A percentile compares a stretch with the other conserved stretches of the same genome.
Conservation (phyloP, 2,113 vertebrate species). For the Typhlomys cinereus region DNA sequence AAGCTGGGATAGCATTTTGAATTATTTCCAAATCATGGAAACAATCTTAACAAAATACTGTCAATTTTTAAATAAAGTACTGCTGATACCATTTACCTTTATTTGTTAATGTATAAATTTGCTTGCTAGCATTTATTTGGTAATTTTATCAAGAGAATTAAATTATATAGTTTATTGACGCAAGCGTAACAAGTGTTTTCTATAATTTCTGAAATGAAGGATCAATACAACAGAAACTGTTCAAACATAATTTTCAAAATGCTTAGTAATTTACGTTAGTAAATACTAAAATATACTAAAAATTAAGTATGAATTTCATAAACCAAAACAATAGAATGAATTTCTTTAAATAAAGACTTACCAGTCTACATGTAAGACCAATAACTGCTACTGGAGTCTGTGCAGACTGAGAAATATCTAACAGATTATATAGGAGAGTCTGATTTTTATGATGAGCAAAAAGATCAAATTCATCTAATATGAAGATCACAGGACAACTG, state of each 20-base stretch:
- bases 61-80: not conserved
- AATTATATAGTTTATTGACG: not conserved
- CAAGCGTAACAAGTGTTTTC: not conserved
- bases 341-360: constrained; percentile 76
- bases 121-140: not conserved
- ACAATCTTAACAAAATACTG: constrained; percentile 33
- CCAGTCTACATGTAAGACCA: constrained; percentile 96
- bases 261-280: not conserved
- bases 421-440: constrained; percentile 96
- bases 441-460: constrained; percentile 99
- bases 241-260: not conserved
- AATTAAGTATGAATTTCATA: not conserved
- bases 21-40: constrained; percentile 14
- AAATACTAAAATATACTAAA: not conserved
- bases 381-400: constrained; percentile 95
- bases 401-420: constrained; percentile 96
- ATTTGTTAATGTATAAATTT: constrained; percentile 15
- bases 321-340: not conserved
- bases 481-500: constrained; percentile 93
- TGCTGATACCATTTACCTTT: not conserved
- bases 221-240: not conserved
- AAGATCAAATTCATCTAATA: constrained; percentile 97
- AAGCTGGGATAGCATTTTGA: constrained; percentile 20
- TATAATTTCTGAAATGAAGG: constrained; percentile 3
- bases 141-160: not conserved